Conservation (phyloP, 1,140 invertebrate genomes). For the Drosophila sturtevanti region DNA sequence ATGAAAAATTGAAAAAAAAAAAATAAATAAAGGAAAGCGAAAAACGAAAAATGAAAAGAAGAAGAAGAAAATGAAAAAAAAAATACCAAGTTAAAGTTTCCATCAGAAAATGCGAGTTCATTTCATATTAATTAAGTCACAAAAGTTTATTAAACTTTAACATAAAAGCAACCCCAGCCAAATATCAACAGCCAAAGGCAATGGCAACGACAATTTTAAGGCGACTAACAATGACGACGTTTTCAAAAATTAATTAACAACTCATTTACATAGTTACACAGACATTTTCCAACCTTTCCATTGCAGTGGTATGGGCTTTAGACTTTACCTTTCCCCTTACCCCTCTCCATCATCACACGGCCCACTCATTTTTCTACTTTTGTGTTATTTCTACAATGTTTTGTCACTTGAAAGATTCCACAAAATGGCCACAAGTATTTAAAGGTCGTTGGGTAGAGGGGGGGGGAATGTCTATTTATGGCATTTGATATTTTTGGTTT, state of each 20-base stretch:
- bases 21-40: too few relatives aligned
- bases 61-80: background rate
- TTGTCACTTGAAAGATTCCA: background rate
- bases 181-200: constrained; percentile 22
- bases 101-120: constrained; percentile 59
- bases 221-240: constrained; percentile 31
- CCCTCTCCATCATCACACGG: too few relatives aligned
- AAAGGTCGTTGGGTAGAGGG: too few relatives aligned
- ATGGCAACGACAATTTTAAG: constrained; percentile 12
- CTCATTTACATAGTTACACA: constrained; percentile 66
- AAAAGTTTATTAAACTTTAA: constrained; percentile 62
- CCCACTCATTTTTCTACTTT: too few relatives aligned
- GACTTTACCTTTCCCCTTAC: background rate
- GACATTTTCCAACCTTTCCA: constrained; percentile 17
- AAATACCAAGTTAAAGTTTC: constrained; percentile 33
- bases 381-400: too few relatives aligned
- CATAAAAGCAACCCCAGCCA: constrained; percentile 31
- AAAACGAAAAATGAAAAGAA: too few relatives aligned
- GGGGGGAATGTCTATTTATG: background rate
- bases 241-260: constrained; percentile 73
- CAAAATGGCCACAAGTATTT: background rate
- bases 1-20: too few relatives aligned
- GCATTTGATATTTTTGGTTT: background rate
- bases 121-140: constrained; percentile 71
- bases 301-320: constrained; percentile 6